Evolutionary conservation across 2,888 invertebrate species (phyloP).

Genomic region (Meloe dianella): DNA sequence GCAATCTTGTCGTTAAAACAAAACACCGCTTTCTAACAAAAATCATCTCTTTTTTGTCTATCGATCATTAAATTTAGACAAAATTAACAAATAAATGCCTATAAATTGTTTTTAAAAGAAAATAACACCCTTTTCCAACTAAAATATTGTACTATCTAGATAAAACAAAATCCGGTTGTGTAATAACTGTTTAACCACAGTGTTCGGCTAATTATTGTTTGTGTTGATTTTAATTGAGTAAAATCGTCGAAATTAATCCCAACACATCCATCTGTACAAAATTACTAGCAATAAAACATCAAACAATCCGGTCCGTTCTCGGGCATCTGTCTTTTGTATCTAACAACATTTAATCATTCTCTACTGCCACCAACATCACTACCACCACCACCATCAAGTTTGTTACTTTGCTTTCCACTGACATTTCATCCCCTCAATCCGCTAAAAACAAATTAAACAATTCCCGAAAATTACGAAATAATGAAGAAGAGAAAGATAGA

Average conservation of each 20-base stretch:
- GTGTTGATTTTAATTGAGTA: not conserved
- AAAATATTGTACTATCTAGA: not conserved
- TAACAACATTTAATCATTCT: slow-evolving; percentile 1
- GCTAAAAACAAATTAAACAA: slow-evolving; percentile 52
- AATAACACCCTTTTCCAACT: not conserved
- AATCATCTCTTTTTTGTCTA: too few relatives aligned
- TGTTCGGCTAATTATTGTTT: not conserved
- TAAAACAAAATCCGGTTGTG: not conserved
- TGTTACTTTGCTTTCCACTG: slow-evolving; percentile 2
- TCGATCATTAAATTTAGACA: too few relatives aligned
- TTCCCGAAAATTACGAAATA: slow-evolving; percentile 45
- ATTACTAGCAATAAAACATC: slow-evolving; percentile 18
- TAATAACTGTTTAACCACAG: not conserved
- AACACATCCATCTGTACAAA: not conserved
- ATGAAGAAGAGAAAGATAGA: slow-evolving; percentile 32
- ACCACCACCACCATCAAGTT: slow-evolving; percentile 23
- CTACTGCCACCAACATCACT: not conserved
- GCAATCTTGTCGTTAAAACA: too few relatives aligned
- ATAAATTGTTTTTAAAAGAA: too few relatives aligned
- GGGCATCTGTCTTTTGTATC: slow-evolving; percentile 9
- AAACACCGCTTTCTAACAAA: too few relatives aligned
- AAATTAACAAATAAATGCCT: too few relatives aligned
- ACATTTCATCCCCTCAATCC: slow-evolving; percentile 41
- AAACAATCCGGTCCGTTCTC: not conserved
- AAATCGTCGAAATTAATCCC: slow-evolving; percentile 9